Percentiles rank a stretch among this genome's conserved stretches.
Conservation (phyloP, 2,797 vertebrate genomes). For the Microctenopoma steveboyesi region DNA sequence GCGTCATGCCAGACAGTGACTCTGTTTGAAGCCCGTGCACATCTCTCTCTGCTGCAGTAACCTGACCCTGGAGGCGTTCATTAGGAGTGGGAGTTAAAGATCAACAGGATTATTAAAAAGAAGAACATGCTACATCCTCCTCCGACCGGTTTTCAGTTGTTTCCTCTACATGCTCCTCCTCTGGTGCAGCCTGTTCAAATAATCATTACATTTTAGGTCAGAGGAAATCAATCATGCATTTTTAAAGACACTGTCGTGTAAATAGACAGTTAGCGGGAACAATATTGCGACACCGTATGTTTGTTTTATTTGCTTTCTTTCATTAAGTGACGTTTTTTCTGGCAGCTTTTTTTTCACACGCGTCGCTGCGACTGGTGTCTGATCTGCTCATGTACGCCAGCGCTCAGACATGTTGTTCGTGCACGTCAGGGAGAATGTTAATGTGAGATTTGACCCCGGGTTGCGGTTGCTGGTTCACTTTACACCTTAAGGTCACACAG, state of each 20-base stretch:
- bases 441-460: slow-evolving; percentile 55
- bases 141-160: slow-evolving; percentile 22
- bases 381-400: no score
- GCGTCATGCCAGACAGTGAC: slow-evolving; percentile 17
- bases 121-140: slow-evolving; percentile 33
- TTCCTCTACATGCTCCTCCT: slow-evolving; percentile 10
- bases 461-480: slow-evolving; percentile 24
- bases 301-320: slow-evolving; percentile 7
- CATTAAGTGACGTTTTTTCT: no score
- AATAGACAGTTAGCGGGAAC: slow-evolving; percentile 18
- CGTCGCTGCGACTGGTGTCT: no score
- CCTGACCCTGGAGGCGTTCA: slow-evolving; percentile 38
- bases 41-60: slow-evolving; percentile 38
- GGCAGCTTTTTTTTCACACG: no score
- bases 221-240: slow-evolving; percentile 34
- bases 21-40: slow-evolving; percentile 24
- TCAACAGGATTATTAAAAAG: slow-evolving; percentile 53
- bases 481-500: slow-evolving; percentile 37
- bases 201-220: slow-evolving; percentile 11
- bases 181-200: slow-evolving; percentile 11
- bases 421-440: slow-evolving; percentile 47
- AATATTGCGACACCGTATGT: slow-evolving; percentile 2
- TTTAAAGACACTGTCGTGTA: slow-evolving; percentile 19
- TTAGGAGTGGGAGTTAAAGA: slow-evolving; percentile 55
- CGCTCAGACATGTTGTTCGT: slow-evolving; percentile 21